Evolutionary conservation across 37 sponge, comb jelly and placozoan species (phyloP).

Genomic region (Geodia barretti): DNA sequence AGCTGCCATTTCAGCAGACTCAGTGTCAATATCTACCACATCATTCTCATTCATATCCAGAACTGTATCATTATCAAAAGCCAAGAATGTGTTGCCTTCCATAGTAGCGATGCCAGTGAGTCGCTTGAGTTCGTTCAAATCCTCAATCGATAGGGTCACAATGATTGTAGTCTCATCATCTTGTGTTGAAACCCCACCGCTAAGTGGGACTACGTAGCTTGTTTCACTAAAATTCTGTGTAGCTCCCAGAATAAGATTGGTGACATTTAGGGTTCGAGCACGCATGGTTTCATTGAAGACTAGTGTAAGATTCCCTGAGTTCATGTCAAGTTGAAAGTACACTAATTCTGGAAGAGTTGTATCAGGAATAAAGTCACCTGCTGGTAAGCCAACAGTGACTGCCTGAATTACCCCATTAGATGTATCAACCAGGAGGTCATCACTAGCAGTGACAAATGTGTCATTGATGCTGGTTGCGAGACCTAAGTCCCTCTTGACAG

Average conservation of each 20-base stretch:
- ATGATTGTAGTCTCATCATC: slow-evolving; percentile 55
- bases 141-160: slow-evolving; percentile 66
- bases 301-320: slow-evolving; percentile 63
- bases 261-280: slow-evolving; percentile 66
- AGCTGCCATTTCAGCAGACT: slow-evolving; percentile 33
- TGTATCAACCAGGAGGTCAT: slow-evolving; percentile 36
- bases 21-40: slow-evolving; percentile 54
- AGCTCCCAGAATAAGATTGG: slow-evolving; percentile 66
- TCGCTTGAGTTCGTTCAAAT: slow-evolving; percentile 87
- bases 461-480: slow-evolving; percentile 67
- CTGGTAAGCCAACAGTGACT: slow-evolving; percentile 38
- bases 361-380: slow-evolving; percentile 72
- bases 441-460: slow-evolving; percentile 55
- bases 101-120: slow-evolving; percentile 77
- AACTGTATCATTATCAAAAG: slow-evolving; percentile 73
- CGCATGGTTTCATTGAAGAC: slow-evolving; percentile 87
- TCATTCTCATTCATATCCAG: slow-evolving; percentile 76
- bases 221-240: slow-evolving; percentile 39
- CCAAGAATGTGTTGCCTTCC: slow-evolving; percentile 54
- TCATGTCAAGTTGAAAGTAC: slow-evolving; percentile 62
- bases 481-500: slow-evolving; percentile 65
- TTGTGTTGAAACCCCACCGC: slow-evolving; percentile 68
- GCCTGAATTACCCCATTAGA: slow-evolving; percentile 24
- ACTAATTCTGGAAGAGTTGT: slow-evolving; percentile 61
- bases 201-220: slow-evolving; percentile 39